Evolutionary conservation across 2,888 invertebrate species (phyloP), one percentile per base, ranked within the genome.

Genomic region (Himalopsyche kuldschensis): DNA sequence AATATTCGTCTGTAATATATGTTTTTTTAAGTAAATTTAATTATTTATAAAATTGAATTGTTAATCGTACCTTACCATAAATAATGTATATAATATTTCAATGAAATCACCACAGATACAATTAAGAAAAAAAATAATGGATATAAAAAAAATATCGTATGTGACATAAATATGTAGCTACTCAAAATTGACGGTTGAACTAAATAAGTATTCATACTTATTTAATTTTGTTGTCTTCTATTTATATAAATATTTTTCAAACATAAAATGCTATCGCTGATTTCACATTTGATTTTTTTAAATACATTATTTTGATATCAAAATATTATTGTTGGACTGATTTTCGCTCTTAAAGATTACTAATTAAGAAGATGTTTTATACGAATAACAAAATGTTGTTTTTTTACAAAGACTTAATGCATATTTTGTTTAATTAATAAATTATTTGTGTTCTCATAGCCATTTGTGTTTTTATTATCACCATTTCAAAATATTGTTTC

Each of bases 381-480:
- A 55, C 55, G 55, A 55, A 55, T 55, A 20, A 15, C 55, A 55
- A 20, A 55, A 8, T 55, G 20, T 55, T 20, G 55, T 55, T 55
- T 55, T 55, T 55, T 55, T 55, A 55, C 55, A 55, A 55, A 55
- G 55, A 20, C 55, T 75, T 30, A 75, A 31, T 75, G 75, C 30
- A 75, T 75, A 69, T 69, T 80, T 80, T 80, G 80, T 80, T 80
- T 80, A 35, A 69, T 35, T 55, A 80, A 80, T 80, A 80, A 80
- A 80, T 80, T 80, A 80, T 80, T 80, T 77, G 77, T 77, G 32
- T 77, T 77, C 77, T 32, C 35, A 4, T 77, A 77, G 0, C n/a
- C 2, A 31, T 31, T 2, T 41, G 17, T 77, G 8, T 17, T 35
- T n/a, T 75, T 75, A 31, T n/a, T n/a, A 30, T 17, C 24, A 24